Base-by-base conservation (phyloP, 2,113 vertebrate genomes). In the Myotis davidii region DNA sequence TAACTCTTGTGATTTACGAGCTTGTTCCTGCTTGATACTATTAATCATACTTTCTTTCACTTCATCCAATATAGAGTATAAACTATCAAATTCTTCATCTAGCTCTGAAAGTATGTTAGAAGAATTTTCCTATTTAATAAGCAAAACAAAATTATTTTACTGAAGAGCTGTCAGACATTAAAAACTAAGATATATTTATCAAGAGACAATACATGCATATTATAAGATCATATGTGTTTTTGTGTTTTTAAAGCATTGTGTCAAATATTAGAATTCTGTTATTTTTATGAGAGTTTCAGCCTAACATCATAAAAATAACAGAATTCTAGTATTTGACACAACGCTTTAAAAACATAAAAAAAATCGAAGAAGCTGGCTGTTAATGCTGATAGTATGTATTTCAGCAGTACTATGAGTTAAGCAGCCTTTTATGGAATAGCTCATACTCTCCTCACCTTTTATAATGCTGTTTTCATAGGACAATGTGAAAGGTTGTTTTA, bases 11-110 rank as follows among this genome's bases (percentile, higher is more conserved):
- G 99, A 98, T 97, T 99, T 99, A 79, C 96, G 98, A 78, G 97
- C 96, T 69, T 98, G 98, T 84, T 99, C 99, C 94, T 99, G 99
- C 86, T 99, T 99, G 91, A 99, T 99, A 90, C 96, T 96, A 48
- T 82, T 98, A 74, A 98, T 78, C 98, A 99, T 99, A 77, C 97
- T 99, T 79, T 98, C 99, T 81, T 99, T 99, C 97, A 99, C 99
- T 73, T 99, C 99, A 59, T 99, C 98, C 81, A 99, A 56, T 52
- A 99, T 78, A 72, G 99, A 98, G 78, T 98, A 98, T 4, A 99
- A 97, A 69, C 98, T 97, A 94, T 99, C 99, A 97, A 99, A 99
- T 96, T 99, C 99, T 97, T 98, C 99, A 97, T 99, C 99, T 95
- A 99, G 97, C 39, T 99, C 99, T 0, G 98, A 98, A 89, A 99